phyloP scores from a whole-genome alignment of 2,113 vertebrate species.

The Upupa epops region DNA sequence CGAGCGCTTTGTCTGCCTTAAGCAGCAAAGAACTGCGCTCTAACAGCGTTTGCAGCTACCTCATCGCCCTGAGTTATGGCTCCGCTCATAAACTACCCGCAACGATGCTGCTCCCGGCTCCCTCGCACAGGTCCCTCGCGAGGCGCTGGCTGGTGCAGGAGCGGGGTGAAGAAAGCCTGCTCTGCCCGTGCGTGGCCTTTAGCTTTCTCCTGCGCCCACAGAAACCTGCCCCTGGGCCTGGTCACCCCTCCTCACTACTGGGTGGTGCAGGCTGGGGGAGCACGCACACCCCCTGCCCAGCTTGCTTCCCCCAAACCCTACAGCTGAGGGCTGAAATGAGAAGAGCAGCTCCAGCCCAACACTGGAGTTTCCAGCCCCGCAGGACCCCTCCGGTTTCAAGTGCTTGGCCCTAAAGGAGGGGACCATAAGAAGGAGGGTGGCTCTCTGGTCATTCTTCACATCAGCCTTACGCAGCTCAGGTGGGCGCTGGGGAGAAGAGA shows the following conservation, averaged over 20 bases:
- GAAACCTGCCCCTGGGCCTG: background rate
- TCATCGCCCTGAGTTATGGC: background rate
- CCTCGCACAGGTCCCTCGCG: background rate
- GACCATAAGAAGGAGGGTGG: background rate
- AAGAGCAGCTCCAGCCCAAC: background rate
- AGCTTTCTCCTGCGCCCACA: background rate
- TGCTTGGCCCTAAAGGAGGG: background rate
- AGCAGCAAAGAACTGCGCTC: background rate
- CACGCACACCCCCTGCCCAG: background rate
- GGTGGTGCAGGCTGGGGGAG: background rate
- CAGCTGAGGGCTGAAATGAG: background rate
- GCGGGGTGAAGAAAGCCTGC: background rate
- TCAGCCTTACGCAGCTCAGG: background rate
- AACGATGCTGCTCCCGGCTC: background rate
- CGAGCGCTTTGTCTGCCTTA: background rate
- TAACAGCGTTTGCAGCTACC: background rate
- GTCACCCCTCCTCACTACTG: background rate
- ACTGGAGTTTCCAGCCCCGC: background rate
- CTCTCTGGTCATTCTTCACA: background rate
- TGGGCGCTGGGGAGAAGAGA: background rate
- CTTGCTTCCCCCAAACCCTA: background rate
- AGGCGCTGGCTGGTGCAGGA: background rate
- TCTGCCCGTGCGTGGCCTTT: background rate
- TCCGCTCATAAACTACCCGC: background rate
- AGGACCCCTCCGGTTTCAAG: fast-evolving